Conservation (phyloP, 1,140 invertebrate genomes). For the Aradophagus sp. region DNA sequence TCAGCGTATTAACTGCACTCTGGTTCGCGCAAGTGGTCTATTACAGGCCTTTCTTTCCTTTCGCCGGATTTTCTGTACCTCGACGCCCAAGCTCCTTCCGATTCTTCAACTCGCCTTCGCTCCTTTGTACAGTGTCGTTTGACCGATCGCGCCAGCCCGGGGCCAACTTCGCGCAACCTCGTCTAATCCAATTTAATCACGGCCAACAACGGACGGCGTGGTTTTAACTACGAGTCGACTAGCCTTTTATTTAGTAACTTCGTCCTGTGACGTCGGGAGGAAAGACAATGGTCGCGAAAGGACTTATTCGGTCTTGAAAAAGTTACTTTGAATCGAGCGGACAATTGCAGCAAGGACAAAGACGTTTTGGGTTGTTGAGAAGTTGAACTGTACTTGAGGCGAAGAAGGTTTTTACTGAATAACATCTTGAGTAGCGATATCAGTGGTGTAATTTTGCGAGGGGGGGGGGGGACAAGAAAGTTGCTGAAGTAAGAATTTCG, state of each 20-base stretch:
- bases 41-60: conserved; percentile 62
- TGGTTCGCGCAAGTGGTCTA: conserved; percentile 64
- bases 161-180: conserved; percentile 14
- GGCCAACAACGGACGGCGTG: no score
- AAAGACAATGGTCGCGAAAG: no score
- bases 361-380: no score
- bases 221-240: no score
- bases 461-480: no score
- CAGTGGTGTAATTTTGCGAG: no score
- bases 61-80: conserved; percentile 38
- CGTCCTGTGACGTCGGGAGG: no score
- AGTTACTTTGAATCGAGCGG: conserved; percentile 1
- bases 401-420: no score
- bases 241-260: no score
- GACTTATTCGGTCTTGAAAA: conserved; percentile 10
- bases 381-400: no score
- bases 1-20: conserved; percentile 63
- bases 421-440: no score
- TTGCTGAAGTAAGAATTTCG: no score
- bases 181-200: conserved; percentile 31
- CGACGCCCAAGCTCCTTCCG: conserved; percentile 38
- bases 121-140: conserved; percentile 31
- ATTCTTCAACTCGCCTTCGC: conserved; percentile 49
- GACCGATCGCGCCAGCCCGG: conserved; percentile 20
- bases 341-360: neutral